phyloP scores from a whole-genome alignment of 2,888 invertebrate genomes.

The Stictocephala bisonia region DNA sequence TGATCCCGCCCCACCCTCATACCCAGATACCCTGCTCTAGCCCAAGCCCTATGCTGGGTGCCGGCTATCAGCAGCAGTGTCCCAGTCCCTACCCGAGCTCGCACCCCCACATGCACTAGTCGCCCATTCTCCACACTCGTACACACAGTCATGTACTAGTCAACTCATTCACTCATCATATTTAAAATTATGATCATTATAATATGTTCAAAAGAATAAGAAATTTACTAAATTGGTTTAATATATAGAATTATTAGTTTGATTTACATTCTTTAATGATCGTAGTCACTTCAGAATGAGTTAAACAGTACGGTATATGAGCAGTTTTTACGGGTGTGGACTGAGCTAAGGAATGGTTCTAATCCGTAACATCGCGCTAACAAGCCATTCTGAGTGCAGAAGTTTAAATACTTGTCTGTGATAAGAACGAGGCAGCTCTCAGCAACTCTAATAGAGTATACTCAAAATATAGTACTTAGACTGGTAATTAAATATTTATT shows the following conservation, averaged over 20 bases:
- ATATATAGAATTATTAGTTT: no score
- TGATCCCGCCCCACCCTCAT: slow-evolving; percentile 74
- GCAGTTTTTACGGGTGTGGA: no score
- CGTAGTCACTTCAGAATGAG: no score
- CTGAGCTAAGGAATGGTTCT: no score
- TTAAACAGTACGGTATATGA: no score
- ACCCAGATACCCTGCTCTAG: slow-evolving; percentile 72
- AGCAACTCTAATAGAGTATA: slow-evolving; percentile 29
- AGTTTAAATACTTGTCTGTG: slow-evolving; percentile 37
- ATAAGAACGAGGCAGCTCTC: slow-evolving; percentile 38
- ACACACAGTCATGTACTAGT: no score
- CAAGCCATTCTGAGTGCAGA: slow-evolving; percentile 30
- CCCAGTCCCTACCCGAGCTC: slow-evolving; percentile 76
- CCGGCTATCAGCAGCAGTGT: slow-evolving; percentile 70
- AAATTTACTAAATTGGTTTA: no score
- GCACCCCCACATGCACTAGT: slow-evolving; percentile 76
- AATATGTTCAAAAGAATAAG: no score
- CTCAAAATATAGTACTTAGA: slow-evolving; percentile 36
- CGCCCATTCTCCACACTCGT: slow-evolving; percentile 81
- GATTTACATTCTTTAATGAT: no score
- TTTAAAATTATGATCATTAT: no score
- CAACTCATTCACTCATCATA: no score
- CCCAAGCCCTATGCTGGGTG: slow-evolving; percentile 78
- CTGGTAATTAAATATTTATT: slow-evolving; percentile 44
- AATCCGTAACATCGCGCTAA: no score